A percentile compares a stretch with the other conserved stretches of the same genome.
phyloP scores from a whole-genome alignment of 2,113 vertebrate genomes.

The Psittacula cyanocephala region DNA sequence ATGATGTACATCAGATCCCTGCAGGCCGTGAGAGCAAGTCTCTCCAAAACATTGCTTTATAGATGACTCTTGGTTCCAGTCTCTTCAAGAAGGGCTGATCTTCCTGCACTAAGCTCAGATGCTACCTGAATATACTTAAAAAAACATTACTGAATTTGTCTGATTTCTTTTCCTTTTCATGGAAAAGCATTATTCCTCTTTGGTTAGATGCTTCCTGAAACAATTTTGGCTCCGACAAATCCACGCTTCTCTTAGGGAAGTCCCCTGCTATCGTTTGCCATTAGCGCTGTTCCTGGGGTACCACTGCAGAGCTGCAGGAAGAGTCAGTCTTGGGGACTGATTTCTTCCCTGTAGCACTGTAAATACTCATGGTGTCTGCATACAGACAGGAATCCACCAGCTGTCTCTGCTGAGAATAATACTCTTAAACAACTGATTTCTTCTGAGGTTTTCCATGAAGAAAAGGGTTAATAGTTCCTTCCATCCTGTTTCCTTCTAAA shows the following conservation, averaged over 20 bases:
- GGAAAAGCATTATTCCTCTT: background rate
- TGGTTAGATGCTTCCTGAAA: background rate
- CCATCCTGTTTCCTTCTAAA: background rate
- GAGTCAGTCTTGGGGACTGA: background rate
- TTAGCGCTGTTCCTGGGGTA: background rate
- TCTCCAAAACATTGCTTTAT: background rate
- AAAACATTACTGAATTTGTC: background rate
- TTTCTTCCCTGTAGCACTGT: background rate
- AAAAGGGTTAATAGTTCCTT: background rate
- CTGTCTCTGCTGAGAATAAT: background rate
- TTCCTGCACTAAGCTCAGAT: background rate
- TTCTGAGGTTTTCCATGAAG: background rate
- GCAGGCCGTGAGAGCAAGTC: background rate
- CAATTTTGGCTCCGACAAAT: background rate
- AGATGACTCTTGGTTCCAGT: background rate
- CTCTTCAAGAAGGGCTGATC: background rate
- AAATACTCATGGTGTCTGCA: background rate
- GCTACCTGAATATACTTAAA: fast-evolving
- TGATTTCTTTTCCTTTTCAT: background rate
- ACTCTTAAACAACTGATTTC: background rate
- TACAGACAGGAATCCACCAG: background rate
- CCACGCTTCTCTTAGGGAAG: background rate
- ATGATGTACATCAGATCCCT: background rate
- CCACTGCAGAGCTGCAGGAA: background rate
- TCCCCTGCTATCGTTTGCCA: background rate